phyloP scores from a whole-genome alignment of 2,113 vertebrate species.

The Camelus dromedarius region DNA sequence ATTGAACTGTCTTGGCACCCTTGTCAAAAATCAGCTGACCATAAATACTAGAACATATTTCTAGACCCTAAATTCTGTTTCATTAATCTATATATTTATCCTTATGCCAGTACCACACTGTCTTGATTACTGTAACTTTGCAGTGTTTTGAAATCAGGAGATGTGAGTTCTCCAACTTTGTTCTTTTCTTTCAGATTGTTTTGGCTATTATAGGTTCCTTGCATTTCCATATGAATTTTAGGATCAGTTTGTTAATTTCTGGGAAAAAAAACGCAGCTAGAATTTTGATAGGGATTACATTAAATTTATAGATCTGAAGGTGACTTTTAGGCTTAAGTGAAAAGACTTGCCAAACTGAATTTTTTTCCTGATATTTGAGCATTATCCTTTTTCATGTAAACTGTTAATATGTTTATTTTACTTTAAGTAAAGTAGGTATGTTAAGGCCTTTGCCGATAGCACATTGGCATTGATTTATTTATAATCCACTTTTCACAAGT shows the following conservation, averaged over 20 bases:
- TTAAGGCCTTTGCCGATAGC: conserved; percentile 15
- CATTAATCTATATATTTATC: not conserved
- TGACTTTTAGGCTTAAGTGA: conserved; percentile 22
- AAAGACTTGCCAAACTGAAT: conserved; percentile 13
- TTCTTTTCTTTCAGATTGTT: conserved; percentile 25
- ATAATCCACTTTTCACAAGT: conserved; percentile 18
- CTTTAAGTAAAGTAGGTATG: not conserved
- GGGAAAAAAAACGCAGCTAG: not conserved
- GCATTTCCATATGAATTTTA: conserved; percentile 23
- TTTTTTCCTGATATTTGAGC: not conserved
- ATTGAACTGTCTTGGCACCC: not conserved
- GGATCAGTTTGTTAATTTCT: not conserved
- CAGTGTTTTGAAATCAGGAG: conserved; percentile 19
- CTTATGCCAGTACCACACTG: not conserved
- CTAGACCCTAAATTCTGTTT: not conserved
- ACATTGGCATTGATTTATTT: not conserved
- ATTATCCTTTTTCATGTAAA: conserved; percentile 3
- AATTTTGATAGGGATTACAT: not conserved
- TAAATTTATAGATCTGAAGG: conserved; percentile 1
- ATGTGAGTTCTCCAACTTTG: not conserved
- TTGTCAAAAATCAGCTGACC: conserved; percentile 2
- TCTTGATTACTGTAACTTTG: conserved; percentile 2
- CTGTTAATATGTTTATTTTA: conserved; percentile 38
- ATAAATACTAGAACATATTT: not conserved
- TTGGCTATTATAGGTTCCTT: not conserved